A percentile compares a stretch with the other conserved stretches of the same genome.
phyloP scores from a whole-genome alignment of 2,888 invertebrate species.

The Muschampia plurimacula region DNA sequence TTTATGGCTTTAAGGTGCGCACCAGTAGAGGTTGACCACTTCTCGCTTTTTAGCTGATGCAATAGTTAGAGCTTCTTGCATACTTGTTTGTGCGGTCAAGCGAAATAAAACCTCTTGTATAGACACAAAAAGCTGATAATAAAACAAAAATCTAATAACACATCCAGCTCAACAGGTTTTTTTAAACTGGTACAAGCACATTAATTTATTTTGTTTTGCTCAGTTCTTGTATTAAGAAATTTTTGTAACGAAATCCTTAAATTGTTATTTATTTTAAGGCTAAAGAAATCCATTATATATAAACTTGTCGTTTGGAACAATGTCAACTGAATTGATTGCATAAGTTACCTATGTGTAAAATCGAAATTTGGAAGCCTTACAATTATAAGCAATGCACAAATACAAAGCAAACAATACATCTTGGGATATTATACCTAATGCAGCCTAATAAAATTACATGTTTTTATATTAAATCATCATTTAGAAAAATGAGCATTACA shows the following conservation, averaged over 20 bases:
- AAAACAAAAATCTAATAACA: constrained; percentile 1
- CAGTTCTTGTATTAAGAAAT: neutral
- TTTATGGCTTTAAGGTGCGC: neutral
- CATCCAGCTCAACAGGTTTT: neutral
- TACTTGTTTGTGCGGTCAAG: neutral
- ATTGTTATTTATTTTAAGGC: neutral
- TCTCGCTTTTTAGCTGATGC: constrained; percentile 2
- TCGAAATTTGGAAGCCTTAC: no score
- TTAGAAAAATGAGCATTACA: no score
- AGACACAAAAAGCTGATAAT: constrained; percentile 1
- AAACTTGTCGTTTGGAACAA: neutral
- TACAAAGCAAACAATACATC: no score
- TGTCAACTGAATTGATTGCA: neutral
- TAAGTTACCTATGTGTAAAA: neutral
- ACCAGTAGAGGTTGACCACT: constrained; percentile 1
- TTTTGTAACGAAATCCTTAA: constrained; percentile 1
- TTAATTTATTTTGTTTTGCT: constrained; percentile 4
- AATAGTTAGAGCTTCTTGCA: constrained; percentile 6
- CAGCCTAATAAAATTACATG: no score
- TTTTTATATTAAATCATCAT: no score
- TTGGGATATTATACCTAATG: no score
- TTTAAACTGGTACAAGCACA: neutral
- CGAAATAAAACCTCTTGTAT: neutral
- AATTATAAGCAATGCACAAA: no score
- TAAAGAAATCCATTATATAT: neutral